These are phyloP conservation scores for Agonopterix subpropinquella DNA, from an alignment of 2,888 invertebrate genomes.

Conservation along the genomic window DNA sequence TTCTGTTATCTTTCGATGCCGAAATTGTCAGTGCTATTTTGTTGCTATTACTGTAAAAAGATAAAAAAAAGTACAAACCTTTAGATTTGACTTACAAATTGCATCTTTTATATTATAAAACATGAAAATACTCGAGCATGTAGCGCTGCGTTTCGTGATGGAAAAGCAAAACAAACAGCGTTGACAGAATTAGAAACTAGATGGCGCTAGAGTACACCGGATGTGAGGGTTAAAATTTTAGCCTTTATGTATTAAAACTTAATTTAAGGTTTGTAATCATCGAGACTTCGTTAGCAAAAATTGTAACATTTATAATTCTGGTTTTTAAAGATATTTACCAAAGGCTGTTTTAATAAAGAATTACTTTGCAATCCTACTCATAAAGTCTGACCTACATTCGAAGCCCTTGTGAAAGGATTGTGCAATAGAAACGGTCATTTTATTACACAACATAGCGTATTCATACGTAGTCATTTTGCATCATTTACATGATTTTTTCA, in stretches of 20 bases:
- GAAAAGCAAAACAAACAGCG: too few species aligned
- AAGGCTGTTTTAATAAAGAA: neutral
- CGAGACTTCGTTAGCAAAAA: neutral
- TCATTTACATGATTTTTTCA: constrained; percentile 50
- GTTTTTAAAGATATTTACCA: neutral
- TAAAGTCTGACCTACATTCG: constrained; percentile 74
- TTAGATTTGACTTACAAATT: too few species aligned
- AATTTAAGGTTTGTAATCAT: too few species aligned
- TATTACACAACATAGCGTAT: constrained; percentile 71
- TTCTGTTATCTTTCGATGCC: too few species aligned
- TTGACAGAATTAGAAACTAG: too few species aligned
- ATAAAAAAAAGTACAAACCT: too few species aligned
- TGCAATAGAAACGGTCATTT: constrained; percentile 75
- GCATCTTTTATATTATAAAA: too few species aligned
- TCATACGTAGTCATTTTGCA: constrained; percentile 65
- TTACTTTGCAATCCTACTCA: constrained; percentile 48
- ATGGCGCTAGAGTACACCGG: neutral
- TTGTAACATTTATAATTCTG: neutral
- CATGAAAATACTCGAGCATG: too few species aligned
- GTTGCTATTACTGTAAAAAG: too few species aligned
- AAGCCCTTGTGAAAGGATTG: constrained; percentile 77
- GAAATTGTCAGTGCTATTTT: too few species aligned
- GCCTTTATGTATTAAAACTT: neutral
- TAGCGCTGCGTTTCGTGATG: too few species aligned
- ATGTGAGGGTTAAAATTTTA: neutral